Conservation (phyloP, 2,888 invertebrate genomes). For the Phanerotoma sp. region DNA sequence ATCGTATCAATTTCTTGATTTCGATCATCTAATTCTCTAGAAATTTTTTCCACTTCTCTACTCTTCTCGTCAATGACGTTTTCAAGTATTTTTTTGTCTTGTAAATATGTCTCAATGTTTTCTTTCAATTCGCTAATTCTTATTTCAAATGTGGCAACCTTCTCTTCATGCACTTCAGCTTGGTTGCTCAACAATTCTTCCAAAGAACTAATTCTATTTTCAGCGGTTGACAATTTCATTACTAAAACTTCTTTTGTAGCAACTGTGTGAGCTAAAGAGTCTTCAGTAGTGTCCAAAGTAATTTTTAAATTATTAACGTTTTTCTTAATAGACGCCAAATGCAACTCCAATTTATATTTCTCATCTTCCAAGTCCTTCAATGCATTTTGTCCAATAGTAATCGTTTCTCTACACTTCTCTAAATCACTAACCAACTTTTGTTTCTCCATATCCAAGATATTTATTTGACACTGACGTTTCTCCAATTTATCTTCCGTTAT, state of each 20-base stretch:
- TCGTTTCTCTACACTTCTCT: conserved; percentile 2
- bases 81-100: conserved; percentile 33
- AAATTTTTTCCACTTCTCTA: conserved; percentile 38
- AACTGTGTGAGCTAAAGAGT: conserved; percentile 1
- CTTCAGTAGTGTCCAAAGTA: conserved; percentile 7
- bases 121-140: neutral
- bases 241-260: conserved; percentile 9
- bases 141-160: no score
- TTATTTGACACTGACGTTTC: conserved; percentile 9
- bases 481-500: conserved; percentile 11
- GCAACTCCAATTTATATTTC: conserved; percentile 1
- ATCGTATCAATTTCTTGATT: neutral
- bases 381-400: conserved; percentile 1
- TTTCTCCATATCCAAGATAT: conserved; percentile 10
- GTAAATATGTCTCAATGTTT: conserved; percentile 21
- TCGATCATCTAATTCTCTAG: neutral
- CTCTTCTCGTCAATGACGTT: conserved; percentile 41
- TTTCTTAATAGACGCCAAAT: conserved; percentile 2
- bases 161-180: neutral
- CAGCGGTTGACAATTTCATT: conserved; percentile 3
- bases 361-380: conserved; percentile 6
- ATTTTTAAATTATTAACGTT: conserved; percentile 12
- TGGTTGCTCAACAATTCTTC: neutral
- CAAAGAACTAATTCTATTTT: neutral
- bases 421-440: conserved; percentile 8